These are phyloP conservation scores for Lasioglossum malachurum DNA, from an alignment of 2,888 invertebrate genomes.

Conservation along the genomic window DNA sequence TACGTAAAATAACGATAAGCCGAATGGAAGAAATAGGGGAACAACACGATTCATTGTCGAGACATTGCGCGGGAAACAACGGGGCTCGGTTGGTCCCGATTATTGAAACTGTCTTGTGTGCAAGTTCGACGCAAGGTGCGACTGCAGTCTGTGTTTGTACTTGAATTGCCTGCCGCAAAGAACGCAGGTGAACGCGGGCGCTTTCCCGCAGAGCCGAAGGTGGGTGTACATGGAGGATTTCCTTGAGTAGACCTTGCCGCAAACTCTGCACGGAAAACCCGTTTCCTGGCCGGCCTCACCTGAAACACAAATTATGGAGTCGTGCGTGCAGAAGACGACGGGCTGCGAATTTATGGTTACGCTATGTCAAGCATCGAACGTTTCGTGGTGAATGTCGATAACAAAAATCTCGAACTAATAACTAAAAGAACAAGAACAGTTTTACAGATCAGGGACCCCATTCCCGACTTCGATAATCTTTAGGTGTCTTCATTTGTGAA, in stretches of 20 bases:
- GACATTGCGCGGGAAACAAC: neutral
- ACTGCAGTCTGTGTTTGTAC: constrained; percentile 80
- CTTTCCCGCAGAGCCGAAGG: constrained; percentile 81
- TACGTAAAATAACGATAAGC: neutral
- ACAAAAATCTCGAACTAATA: neutral
- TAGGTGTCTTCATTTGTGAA: too few species aligned
- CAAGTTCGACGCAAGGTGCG: constrained; percentile 74
- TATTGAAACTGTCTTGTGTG: constrained; percentile 50
- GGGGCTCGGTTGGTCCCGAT: neutral
- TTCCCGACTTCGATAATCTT: neutral
- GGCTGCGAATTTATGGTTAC: neutral
- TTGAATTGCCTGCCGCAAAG: constrained; percentile 82
- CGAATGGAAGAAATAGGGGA: neutral
- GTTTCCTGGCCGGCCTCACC: constrained; percentile 31
- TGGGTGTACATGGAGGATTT: constrained; percentile 82
- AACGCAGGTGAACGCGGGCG: constrained; percentile 81
- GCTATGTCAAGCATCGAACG: too few species aligned
- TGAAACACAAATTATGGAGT: constrained; percentile 65
- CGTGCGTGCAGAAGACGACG: constrained; percentile 31
- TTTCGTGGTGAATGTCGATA: neutral
- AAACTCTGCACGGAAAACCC: constrained; percentile 74
- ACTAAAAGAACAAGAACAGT: neutral
- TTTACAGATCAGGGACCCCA: neutral
- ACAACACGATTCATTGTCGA: constrained; percentile 3
- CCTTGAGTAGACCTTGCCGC: constrained; percentile 77